Evolutionary conservation across 2,888 invertebrate genomes (phyloP).

Genomic region (Orthosia cruda): DNA sequence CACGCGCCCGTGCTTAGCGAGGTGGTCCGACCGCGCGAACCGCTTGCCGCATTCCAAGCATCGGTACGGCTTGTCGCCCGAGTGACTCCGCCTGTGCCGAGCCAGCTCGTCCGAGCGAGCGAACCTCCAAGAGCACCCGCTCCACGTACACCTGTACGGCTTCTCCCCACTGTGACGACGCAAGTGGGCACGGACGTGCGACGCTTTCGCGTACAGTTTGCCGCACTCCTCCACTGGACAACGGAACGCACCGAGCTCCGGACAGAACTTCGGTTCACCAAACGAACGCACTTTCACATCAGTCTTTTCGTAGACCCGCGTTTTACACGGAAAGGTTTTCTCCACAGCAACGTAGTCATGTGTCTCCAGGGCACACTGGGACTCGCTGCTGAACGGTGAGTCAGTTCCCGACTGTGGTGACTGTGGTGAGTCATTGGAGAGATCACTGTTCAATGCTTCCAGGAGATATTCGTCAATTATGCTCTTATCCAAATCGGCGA

Average conservation of each 20-base stretch:
- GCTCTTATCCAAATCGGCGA: constrained; percentile 86
- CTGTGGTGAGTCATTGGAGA: constrained; percentile 79
- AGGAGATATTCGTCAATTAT: constrained; percentile 86
- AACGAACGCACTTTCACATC: constrained; percentile 79
- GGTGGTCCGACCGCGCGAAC: constrained; percentile 98
- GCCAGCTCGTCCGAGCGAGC: constrained; percentile 98
- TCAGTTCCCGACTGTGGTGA: constrained; percentile 76
- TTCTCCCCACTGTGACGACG: constrained; percentile 96
- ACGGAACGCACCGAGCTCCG: constrained; percentile 92
- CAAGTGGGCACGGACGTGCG: constrained; percentile 97
- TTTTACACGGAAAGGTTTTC: constrained; percentile 69
- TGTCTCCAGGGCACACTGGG: constrained; percentile 77
- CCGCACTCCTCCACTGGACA: constrained; percentile 94
- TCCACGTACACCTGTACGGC: constrained; percentile 94
- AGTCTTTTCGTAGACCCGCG: constrained; percentile 67
- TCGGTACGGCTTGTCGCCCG: constrained; percentile 98
- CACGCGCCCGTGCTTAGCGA: constrained; percentile 97
- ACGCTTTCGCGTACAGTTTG: constrained; percentile 97
- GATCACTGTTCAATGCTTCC: constrained; percentile 83
- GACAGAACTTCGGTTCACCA: constrained; percentile 87
- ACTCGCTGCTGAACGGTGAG: constrained; percentile 76
- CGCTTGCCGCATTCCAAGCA: constrained; percentile 97
- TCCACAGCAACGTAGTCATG: constrained; percentile 74
- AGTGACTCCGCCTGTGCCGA: constrained; percentile 98
- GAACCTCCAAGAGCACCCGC: constrained; percentile 97